Evolutionary conservation across 2,888 invertebrate species (phyloP).

Genomic region (Micoletzkya japonica): DNA sequence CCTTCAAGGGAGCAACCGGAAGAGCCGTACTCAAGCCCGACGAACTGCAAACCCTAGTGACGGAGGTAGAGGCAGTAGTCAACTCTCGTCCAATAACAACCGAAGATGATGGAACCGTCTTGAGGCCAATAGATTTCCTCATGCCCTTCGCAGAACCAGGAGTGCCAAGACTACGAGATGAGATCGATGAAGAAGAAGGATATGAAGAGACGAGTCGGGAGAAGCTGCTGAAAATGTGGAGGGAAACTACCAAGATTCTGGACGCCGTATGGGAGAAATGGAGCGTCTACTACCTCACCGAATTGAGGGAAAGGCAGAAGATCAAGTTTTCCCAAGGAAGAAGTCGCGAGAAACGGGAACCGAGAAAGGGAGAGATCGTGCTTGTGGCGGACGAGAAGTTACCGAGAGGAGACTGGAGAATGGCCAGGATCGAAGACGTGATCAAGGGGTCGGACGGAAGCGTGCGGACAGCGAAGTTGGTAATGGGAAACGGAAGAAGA

Average conservation of each 20-base stretch:
- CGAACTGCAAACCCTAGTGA: not conserved
- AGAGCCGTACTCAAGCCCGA: not conserved
- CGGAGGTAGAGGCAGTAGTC: conserved; percentile 15
- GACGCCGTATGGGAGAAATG: conserved; percentile 2
- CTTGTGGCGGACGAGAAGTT: not conserved
- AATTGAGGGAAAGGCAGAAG: not conserved
- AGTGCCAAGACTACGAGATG: not conserved
- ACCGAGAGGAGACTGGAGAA: not conserved
- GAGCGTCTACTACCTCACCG: not conserved
- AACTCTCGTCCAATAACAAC: not conserved
- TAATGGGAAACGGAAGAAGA: not conserved
- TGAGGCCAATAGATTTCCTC: not conserved
- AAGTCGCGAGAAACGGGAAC: not conserved
- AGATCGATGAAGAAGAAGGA: not conserved
- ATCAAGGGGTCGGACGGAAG: not conserved
- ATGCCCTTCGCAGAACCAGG: not conserved
- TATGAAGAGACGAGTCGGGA: not conserved
- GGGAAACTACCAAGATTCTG: not conserved
- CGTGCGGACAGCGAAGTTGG: not conserved
- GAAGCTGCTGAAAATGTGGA: conserved; percentile 2
- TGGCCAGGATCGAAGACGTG: not conserved
- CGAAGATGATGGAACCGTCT: not conserved
- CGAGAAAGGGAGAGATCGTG: not conserved
- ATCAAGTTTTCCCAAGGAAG: not conserved
- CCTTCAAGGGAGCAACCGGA: not conserved